Evolutionary conservation across 2,113 vertebrate genomes (phyloP).

Genomic region (Phaethornis superciliosus): DNA sequence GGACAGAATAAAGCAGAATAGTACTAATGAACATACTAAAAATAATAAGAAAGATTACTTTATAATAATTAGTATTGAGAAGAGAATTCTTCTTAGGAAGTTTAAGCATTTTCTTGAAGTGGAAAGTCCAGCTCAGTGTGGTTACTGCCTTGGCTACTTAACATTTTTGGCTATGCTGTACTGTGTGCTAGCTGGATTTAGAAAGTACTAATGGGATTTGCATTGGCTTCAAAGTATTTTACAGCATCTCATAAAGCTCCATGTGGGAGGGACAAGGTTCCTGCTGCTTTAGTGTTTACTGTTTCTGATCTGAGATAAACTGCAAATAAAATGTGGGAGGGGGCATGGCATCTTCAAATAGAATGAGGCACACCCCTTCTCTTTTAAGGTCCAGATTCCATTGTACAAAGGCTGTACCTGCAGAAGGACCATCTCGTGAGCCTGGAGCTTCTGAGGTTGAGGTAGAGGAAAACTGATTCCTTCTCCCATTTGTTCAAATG

Average conservation of each 20-base stretch:
- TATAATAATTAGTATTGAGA: not conserved
- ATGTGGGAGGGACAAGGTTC: not conserved
- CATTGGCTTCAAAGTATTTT: constrained; percentile 8
- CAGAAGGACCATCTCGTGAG: not conserved
- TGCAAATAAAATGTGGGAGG: not conserved
- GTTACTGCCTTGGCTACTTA: not conserved
- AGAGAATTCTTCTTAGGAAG: not conserved
- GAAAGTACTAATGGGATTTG: constrained; percentile 27
- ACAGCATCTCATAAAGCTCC: constrained; percentile 4
- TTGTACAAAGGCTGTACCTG: not conserved
- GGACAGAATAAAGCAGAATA: not conserved
- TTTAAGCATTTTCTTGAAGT: not conserved
- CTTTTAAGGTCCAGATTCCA: not conserved
- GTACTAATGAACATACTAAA: not conserved
- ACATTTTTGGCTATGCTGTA: not conserved
- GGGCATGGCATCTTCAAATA: not conserved
- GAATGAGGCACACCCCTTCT: not conserved
- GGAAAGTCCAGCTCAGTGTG: not conserved
- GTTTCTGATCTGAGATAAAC: not conserved
- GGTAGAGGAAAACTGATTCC: not conserved
- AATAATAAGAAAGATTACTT: not conserved
- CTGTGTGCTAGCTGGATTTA: not conserved
- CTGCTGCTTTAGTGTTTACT: constrained; percentile 3
- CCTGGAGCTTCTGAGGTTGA: not conserved
- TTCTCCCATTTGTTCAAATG: not conserved